Evolutionary conservation across 2,888 invertebrate species (phyloP), one percentile per base, ranked within the genome.

Genomic region (Anodontia alba): DNA sequence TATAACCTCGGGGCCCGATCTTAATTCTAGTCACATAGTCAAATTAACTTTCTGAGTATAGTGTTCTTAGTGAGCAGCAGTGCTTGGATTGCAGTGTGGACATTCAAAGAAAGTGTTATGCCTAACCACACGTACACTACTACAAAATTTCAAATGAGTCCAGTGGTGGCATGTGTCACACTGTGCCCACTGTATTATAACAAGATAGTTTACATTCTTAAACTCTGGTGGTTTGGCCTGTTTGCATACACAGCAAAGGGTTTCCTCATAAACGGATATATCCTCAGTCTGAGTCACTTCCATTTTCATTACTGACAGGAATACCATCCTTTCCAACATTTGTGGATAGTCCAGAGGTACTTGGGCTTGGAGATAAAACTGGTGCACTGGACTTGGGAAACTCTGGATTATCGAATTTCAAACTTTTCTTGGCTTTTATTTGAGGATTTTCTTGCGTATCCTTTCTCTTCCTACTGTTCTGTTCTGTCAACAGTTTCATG

Each of bases 71-170:
- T n/a, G n/a, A 51, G 20, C 51, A 51, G 51, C 17, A 5, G 51
- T 51, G 5, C 20, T 20, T 51, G 51, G 51, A 23, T 51, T 51
- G 29, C 57, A 57, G 57, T 57, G 57, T 26, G 57, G 57, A 17
- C 57, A 57, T 17, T 26, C 8, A 26, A 57, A 57, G 26, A 57
- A 23, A 8, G 26, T 57, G 57, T 57, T 29, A 26, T 17, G 26
- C 29, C 57, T 57, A 26, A 57, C 23, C 3, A 57, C 57, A 26
- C 29, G 23, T 5, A 26, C 57, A 26, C 2, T 26, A 29, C 26
- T 26, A 29, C 57, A 57, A 26, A 26, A 26, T 57, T 57, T 57
- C 57, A 57, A 57, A 57, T 57, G 57, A 23, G 29, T 57, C 57
- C 57, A 57, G 29, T 57, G 57, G 5, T 8, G 29, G 29, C 57